Evolutionary conservation across 2,888 invertebrate species (phyloP), one percentile per base, ranked within the genome.

Genomic region (Caenorhabditis sulstoni): DNA sequence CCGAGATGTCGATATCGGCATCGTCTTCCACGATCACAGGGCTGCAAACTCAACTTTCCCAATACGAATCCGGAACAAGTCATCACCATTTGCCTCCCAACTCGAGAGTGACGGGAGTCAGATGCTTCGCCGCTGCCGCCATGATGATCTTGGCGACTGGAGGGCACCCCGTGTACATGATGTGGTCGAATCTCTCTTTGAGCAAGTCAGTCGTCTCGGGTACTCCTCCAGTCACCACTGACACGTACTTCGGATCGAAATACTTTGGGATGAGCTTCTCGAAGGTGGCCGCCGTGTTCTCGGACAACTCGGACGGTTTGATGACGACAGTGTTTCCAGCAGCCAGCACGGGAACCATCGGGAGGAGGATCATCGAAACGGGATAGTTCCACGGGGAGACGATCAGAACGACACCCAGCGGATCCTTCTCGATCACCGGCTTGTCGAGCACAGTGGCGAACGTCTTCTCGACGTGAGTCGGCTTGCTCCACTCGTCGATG

Each of bases 381-480:
- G 98, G 97, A 92, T 97, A 98, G 92, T 98, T 99, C 98, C 97
- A 99, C 0, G 97, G 95, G 0, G 96, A 95, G 81, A 93, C 91
- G 50, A 93, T 90, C 4, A 99, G 93, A 2, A 94, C 95, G 22
- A 97, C 95, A 23, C 98, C 98, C 90, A 93, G 95, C 64, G 98
- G 98, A 87, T 84, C 82, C 16, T 81, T 82, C 39, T 81, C 77
- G 8, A 86, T 70, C 44, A 78, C 53, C 44, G 83, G 87, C 73
- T 85, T 80, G 79, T 84, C 78, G 83, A 94, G 70, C 20, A 76
- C 64, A 3, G 83, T 79, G 14, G 77, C 52, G 37, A 84, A 53
- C 0, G 82, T 81, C 49, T 79, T 81, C 39, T 76, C 73, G 0
- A 81, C 81, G 47, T 81, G 53, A 3, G 73, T 67, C n/a, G 87